Conservation (phyloP, 2,113 vertebrate species). For the Gymnogyps californianus region DNA sequence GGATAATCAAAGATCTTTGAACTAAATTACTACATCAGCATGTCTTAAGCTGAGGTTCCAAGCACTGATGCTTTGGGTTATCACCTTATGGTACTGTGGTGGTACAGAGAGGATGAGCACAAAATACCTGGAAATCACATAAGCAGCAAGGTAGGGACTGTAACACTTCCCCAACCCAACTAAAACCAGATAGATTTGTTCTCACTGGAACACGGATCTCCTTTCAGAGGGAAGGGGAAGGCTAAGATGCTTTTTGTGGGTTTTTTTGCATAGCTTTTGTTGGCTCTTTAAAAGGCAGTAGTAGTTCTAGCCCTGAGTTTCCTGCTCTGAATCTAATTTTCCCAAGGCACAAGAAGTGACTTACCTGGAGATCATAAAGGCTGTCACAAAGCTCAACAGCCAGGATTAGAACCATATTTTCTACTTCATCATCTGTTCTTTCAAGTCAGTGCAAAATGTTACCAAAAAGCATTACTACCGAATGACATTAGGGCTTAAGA, state of each 20-base stretch:
- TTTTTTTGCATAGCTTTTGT: not conserved
- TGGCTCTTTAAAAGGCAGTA: not conserved
- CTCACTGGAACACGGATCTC: not conserved
- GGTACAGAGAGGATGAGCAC: not conserved
- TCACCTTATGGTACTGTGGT: not conserved
- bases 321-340: not conserved
- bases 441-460: not conserved
- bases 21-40: not conserved
- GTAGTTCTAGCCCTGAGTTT: not conserved
- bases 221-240: not conserved
- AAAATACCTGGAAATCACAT: not conserved
- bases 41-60: not conserved
- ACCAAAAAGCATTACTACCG: not conserved
- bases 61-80: not conserved
- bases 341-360: not conserved
- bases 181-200: not conserved
- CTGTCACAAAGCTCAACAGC: not conserved
- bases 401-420: not conserved
- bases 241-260: not conserved
- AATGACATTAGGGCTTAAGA: not conserved
- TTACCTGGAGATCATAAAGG: conserved; percentile 1
- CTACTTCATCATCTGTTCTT: not conserved
- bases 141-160: not conserved
- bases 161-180: not conserved
- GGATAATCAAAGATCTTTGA: not conserved